Base-by-base conservation (phyloP, 37 sponge, comb jelly and placozoan genomes). In the Tethya wilhelma region DNA sequence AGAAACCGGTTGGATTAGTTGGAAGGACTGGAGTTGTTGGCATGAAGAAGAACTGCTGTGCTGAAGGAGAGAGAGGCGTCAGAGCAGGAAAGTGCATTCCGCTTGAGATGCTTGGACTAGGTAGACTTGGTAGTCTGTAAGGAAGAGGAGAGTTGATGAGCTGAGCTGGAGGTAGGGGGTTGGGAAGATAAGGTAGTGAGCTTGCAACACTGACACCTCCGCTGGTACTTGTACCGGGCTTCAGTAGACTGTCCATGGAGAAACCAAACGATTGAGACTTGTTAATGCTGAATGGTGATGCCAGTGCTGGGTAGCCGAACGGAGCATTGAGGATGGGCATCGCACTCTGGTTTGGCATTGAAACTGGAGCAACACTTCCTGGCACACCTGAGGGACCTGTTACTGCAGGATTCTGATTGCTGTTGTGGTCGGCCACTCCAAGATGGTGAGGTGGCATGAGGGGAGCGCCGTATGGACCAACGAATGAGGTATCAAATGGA, bases 21-120 rank as follows among this genome's bases (percentile, higher is more conserved):
- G 81, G 75, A 11, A 87, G 60, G 2, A 88, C 88, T 41, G 88
- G 88, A 32, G 88, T 88, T 19, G 83, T 88, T 0, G 88, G 88
- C 81, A 88, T 81, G 62, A 88, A 88, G 88, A 88, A 77, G 59
- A 88, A 88, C 57, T 88, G 88, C 43, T 81, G 81, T 43, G 82
- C 77, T 40, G 49, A 58, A 0, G 88, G 88, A 43, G 88, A 88
- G 39, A 88, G 70, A 26, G 88, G 88, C 1, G 85, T 84, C 25
- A 88, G 88, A 12, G 83, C 88, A 11, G 82, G 59, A 64, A 88
- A 88, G 32, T 59, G 60, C 88, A 87, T 87, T 2, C 45, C 37
- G 42, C 82, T 80, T 20, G 88, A 68, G 30, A 88, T 81, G 31
- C 83, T 82, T 2, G 88, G 88, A 44, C 87, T 86, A 23, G 80